These are phyloP conservation scores for Lasioglossum morio DNA, from an alignment of 2,888 invertebrate genomes.

Conservation along the genomic window DNA sequence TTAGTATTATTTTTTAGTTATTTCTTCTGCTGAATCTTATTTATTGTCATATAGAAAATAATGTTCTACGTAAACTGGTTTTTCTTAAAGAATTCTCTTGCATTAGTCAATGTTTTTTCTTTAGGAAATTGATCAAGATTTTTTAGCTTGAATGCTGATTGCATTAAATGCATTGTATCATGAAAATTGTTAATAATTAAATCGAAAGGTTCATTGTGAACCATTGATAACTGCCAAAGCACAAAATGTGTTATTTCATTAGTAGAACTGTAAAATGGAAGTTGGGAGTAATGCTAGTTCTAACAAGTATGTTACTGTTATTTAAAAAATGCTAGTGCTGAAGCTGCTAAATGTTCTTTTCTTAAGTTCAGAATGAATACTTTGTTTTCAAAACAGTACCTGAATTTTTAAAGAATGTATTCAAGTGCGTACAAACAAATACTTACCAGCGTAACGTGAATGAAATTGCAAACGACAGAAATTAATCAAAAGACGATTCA, in stretches of 20 bases:
- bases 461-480: background rate
- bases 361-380: background rate
- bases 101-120: background rate
- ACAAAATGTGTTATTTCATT: background rate
- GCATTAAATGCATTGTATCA: background rate
- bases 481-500: background rate
- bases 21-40: background rate
- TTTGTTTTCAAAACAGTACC: background rate
- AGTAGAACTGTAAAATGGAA: background rate
- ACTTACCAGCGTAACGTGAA: background rate
- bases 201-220: background rate
- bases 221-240: background rate
- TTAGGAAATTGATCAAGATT: background rate
- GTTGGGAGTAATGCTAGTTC: background rate
- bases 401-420: slow-evolving; percentile 3
- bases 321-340: background rate
- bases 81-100: background rate
- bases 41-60: background rate
- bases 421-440: slow-evolving; percentile 8
- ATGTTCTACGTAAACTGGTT: background rate
- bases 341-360: background rate
- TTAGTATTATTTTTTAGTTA: background rate
- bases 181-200: background rate
- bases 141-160: background rate
- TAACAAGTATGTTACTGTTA: background rate